phyloP scores from a whole-genome alignment of 2,797 vertebrate species.

The Hephaestus fuliginosus region DNA sequence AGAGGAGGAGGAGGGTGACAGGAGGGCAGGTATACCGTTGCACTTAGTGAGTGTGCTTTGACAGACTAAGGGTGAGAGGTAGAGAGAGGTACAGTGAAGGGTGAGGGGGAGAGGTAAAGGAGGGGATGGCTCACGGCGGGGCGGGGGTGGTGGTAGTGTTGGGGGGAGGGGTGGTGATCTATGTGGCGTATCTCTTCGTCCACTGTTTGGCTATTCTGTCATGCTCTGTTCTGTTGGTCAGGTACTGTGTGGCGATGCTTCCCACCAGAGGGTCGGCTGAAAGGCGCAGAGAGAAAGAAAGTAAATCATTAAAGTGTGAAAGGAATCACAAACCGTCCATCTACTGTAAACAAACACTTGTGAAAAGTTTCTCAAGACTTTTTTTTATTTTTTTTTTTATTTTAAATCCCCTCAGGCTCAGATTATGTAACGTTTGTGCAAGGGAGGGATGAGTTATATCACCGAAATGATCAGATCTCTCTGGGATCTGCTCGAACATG shows the following conservation, averaged over 20 bases:
- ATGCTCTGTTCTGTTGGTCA: slow-evolving; percentile 99
- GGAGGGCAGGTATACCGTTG: slow-evolving; percentile 84
- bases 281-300: slow-evolving; percentile 51
- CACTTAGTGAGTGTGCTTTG: slow-evolving; percentile 99
- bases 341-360: background rate
- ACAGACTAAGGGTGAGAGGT: slow-evolving; percentile 88
- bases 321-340: background rate
- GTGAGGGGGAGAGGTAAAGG: slow-evolving; percentile 29
- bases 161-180: slow-evolving; percentile 60
- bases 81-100: slow-evolving; percentile 84
- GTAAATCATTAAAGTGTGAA: background rate
- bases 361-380: background rate
- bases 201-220: slow-evolving; percentile 99
- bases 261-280: slow-evolving; percentile 96
- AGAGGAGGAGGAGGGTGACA: slow-evolving; percentile 54
- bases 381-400: no score
- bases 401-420: background rate
- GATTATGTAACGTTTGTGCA: background rate
- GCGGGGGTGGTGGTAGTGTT: background rate
- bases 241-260: slow-evolving; percentile 98
- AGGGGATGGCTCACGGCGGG: background rate
- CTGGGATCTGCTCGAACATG: background rate
- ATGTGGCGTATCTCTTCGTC: slow-evolving; percentile 99
- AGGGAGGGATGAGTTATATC: background rate
- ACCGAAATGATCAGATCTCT: background rate